Base-by-base conservation (phyloP, 1,140 invertebrate genomes). In the Platorchestia sp. region DNA sequence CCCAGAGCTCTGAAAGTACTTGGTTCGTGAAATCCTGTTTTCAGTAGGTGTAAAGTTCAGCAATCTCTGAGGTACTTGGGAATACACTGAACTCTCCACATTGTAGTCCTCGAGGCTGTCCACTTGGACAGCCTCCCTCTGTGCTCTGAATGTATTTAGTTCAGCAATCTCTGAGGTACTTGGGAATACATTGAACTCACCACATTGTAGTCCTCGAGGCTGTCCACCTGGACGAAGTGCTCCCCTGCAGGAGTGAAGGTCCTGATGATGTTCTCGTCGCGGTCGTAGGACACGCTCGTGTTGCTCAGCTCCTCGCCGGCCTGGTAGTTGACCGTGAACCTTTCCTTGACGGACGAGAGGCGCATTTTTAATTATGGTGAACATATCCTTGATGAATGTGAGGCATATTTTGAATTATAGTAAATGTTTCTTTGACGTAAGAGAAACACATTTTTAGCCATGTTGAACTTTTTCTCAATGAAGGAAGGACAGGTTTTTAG, bases 61-160 rank as follows among this genome's bases (percentile, higher is more conserved):
- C 59, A 75, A 36, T 27, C 59, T 36, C 14, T 19, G 27, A 75
- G 10, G 27, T 36, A 36, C 7, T 3, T 22, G 10, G 27, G 59
- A 75, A 36, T 75, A 22, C 47, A n/a, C 36, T 75, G 1, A 75
- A 42, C 87, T 90, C 42, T 42, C 87, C 41, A 45, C 87, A 42
- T 43, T 36, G 87, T 42, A 90, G 87, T 90, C 87, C 87, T 90
- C 87, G 87, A 90, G 5, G 87, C 87, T 90, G 5, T 90, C 41
- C 10, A 42, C 44, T 44, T 44, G 19, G 3, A 45, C 44, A n/a
- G n/a, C n/a, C n/a, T n/a, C n/a, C n/a, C n/a, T n/a, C n/a, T n/a
- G n/a, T n/a, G n/a, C n/a, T n/a, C n/a, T n/a, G n/a, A n/a, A n/a
- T n/a, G 47, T 51, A 22, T 75, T 75, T 75, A 19, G 59, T 27